These are phyloP conservation scores for Mesorhabditis sp. DNA, from an alignment of 2,888 invertebrate genomes.

Conservation along the genomic window DNA sequence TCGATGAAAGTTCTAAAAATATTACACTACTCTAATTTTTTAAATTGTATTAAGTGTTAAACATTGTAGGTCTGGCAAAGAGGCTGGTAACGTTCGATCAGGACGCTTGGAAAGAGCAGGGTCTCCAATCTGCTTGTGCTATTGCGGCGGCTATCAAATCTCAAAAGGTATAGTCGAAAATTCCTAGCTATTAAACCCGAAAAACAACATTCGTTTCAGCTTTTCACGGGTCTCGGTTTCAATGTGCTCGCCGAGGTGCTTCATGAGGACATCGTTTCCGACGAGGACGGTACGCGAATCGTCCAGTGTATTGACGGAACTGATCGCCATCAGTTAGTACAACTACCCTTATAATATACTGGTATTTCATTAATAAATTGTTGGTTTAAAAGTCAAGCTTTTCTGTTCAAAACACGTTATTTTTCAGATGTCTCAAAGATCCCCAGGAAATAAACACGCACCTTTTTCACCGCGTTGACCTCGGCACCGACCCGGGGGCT, in stretches of 20 bases:
- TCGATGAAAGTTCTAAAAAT: background rate
- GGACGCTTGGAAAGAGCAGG: background rate
- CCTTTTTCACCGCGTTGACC: no score
- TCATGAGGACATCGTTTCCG: background rate
- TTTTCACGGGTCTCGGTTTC: background rate
- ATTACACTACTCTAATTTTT: background rate
- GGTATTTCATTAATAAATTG: no score
- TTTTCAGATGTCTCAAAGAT: no score
- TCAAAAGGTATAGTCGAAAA: background rate
- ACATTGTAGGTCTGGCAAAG: constrained; percentile 1
- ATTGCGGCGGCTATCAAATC: constrained; percentile 2
- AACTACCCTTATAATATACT: background rate
- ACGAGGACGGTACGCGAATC: background rate
- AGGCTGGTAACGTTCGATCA: constrained; percentile 3
- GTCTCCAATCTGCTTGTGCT: background rate
- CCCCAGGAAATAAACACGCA: no score
- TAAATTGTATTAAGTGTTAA: background rate
- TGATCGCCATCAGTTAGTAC: background rate
- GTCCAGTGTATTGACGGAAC: background rate
- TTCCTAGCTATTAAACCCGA: no score
- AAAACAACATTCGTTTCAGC: background rate
- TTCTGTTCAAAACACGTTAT: no score
- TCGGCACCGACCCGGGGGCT: no score
- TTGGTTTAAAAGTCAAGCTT: no score
- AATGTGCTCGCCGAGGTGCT: background rate